Evolutionary conservation across 2,113 vertebrate genomes (phyloP).

Genomic region (Corythornis cristatus): DNA sequence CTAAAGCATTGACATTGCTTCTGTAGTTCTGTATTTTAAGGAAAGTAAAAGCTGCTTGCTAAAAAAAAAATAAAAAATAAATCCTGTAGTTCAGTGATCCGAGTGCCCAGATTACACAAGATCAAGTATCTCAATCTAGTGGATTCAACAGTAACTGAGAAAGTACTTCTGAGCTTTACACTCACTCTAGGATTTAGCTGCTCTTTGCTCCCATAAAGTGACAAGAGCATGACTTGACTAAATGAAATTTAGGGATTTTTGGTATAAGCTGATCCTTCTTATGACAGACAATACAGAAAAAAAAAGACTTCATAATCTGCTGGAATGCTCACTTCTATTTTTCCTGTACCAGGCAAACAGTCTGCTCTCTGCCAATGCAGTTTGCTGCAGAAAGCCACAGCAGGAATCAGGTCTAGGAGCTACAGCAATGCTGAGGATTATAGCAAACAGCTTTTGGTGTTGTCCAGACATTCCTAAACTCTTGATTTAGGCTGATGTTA

Average conservation of each 20-base stretch:
- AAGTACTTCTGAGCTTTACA: constrained; percentile 13
- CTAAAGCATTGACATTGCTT: not conserved
- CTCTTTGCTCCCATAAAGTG: not conserved
- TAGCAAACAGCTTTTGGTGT: not conserved
- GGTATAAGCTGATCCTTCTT: constrained; percentile 4
- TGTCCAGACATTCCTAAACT: not conserved
- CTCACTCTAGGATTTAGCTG: not conserved
- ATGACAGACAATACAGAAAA: not conserved
- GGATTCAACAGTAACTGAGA: not conserved
- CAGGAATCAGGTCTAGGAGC: not conserved
- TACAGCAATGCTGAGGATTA: not conserved
- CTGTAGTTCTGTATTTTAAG: not conserved
- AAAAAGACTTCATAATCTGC: not conserved
- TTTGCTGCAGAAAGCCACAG: not conserved
- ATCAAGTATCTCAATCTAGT: not conserved
- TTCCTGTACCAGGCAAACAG: not conserved
- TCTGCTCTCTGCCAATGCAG: not conserved
- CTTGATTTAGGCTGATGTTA: not conserved
- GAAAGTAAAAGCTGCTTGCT: not conserved
- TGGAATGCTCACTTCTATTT: not conserved
- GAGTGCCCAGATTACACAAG: not conserved
- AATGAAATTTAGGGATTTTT: not conserved
- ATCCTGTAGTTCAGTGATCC: not conserved
- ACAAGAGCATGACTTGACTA: not conserved
- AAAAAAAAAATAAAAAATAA: not conserved